phyloP scores from a whole-genome alignment of 2,797 vertebrate genomes.

The Centroberyx gerrardi region DNA sequence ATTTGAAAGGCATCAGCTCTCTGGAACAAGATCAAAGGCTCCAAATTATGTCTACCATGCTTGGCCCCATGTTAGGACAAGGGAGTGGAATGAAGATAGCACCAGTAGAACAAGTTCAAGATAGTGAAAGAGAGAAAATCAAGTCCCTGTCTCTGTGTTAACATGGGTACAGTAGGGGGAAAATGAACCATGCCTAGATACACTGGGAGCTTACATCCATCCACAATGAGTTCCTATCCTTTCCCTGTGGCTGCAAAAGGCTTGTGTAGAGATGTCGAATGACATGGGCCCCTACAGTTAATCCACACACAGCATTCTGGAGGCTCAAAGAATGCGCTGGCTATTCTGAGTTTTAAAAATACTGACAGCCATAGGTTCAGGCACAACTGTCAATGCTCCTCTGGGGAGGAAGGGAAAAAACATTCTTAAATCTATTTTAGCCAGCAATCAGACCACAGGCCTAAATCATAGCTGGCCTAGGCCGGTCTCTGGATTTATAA shows the following conservation, averaged over 20 bases:
- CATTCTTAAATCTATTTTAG: constrained; percentile 82
- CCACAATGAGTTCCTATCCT: constrained; percentile 62
- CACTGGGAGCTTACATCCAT: constrained; percentile 37
- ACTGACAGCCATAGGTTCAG: constrained; percentile 78
- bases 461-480: constrained; percentile 69
- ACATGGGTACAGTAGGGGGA: constrained; percentile 29
- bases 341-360: constrained; percentile 87
- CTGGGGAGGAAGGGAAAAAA: constrained; percentile 75
- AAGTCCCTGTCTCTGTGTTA: constrained; percentile 33
- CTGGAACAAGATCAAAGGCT: constrained; percentile 55
- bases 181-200: constrained; percentile 29
- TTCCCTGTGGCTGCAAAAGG: constrained; percentile 65
- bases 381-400: constrained; percentile 85
- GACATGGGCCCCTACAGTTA: constrained; percentile 78
- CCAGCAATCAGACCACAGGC: constrained; percentile 76
- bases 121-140: constrained; percentile 49
- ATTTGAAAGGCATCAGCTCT: constrained; percentile 50
- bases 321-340: constrained; percentile 79
- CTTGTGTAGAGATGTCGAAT: constrained; percentile 75
- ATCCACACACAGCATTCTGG: constrained; percentile 83
- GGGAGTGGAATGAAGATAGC: constrained; percentile 59
- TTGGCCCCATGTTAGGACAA: constrained; percentile 60
- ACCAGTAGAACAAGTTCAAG: constrained; percentile 57
- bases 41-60: constrained; percentile 42
- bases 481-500: constrained; percentile 76